phyloP scores from a whole-genome alignment of 1,140 invertebrate genomes.

The Thaumetopoea pityocampa region DNA sequence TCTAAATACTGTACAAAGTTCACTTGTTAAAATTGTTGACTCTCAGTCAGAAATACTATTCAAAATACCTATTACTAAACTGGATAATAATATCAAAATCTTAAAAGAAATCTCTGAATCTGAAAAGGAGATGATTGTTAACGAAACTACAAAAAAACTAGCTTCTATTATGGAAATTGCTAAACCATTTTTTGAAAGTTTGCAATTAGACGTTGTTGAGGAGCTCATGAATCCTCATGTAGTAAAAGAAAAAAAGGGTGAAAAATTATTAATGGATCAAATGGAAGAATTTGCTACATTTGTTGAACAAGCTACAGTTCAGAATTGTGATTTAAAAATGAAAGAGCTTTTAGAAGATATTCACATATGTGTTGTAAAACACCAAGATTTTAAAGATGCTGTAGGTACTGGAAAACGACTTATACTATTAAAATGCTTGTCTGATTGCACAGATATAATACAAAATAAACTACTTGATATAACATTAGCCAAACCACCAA shows the following conservation, averaged over 20 bases:
- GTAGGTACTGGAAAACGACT: conserved; percentile 39
- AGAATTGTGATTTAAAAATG: not conserved
- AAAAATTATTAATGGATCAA: conserved; percentile 14
- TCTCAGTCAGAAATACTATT: conserved; percentile 39
- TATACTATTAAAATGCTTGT: conserved; percentile 49
- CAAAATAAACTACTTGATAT: conserved; percentile 21
- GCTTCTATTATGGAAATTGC: conserved; percentile 18
- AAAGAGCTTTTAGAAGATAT: conserved; percentile 29
- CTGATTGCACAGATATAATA: conserved; percentile 46
- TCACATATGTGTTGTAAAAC: conserved; percentile 33
- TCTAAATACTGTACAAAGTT: conserved; percentile 31
- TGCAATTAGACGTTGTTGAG: conserved; percentile 17
- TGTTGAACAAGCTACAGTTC: conserved; percentile 14
- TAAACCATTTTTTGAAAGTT: conserved; percentile 16
- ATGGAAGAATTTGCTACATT: conserved; percentile 18
- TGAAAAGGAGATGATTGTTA: conserved; percentile 7
- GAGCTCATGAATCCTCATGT: conserved; percentile 18
- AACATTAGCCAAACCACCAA: conserved; percentile 9
- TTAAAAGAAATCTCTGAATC: conserved; percentile 14
- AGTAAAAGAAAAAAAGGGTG: conserved; percentile 2
- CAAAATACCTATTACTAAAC: conserved; percentile 25
- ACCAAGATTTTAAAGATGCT: conserved; percentile 41
- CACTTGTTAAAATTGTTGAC: conserved; percentile 34
- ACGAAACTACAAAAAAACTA: conserved; percentile 17
- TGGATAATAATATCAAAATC: conserved; percentile 15